phyloP scores from a whole-genome alignment of 2,797 vertebrate genomes.

The Lepus townsendii region DNA sequence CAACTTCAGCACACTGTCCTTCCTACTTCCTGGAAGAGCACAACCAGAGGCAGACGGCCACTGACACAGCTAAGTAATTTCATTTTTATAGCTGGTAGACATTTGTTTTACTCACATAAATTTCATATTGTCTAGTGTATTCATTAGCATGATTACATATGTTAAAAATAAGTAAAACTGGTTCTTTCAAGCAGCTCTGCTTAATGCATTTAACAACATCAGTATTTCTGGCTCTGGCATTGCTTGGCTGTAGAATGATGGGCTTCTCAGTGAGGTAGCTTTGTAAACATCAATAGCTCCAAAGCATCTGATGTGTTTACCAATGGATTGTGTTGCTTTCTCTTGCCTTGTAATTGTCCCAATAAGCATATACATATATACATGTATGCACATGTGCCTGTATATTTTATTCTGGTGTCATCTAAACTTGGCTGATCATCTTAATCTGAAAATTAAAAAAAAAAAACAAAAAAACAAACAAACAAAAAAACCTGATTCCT shows the following conservation, averaged over 20 bases:
- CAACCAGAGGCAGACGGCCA: background rate
- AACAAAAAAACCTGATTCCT: background rate
- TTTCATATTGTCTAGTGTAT: conserved; percentile 19
- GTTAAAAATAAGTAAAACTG: conserved; percentile 1
- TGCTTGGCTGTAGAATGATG: background rate
- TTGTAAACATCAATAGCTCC: background rate
- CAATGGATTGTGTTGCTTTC: background rate
- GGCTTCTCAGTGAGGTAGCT: background rate
- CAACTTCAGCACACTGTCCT: background rate
- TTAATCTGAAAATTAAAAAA: conserved; percentile 4
- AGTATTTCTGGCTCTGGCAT: background rate
- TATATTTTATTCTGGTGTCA: background rate
- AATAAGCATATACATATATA: background rate
- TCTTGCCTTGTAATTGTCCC: background rate
- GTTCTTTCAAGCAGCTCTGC: conserved; percentile 51
- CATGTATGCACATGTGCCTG: background rate
- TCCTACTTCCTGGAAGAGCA: background rate
- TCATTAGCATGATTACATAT: background rate
- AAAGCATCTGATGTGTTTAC: background rate
- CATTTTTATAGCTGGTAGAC: conserved; percentile 11
- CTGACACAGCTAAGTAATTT: background rate
- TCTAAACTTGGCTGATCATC: background rate
- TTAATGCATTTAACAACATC: background rate
- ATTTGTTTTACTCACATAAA: conserved; percentile 36
- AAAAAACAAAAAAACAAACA: background rate